Base-by-base conservation (phyloP, 1,140 invertebrate species). In the Drosophila sturtevanti region DNA sequence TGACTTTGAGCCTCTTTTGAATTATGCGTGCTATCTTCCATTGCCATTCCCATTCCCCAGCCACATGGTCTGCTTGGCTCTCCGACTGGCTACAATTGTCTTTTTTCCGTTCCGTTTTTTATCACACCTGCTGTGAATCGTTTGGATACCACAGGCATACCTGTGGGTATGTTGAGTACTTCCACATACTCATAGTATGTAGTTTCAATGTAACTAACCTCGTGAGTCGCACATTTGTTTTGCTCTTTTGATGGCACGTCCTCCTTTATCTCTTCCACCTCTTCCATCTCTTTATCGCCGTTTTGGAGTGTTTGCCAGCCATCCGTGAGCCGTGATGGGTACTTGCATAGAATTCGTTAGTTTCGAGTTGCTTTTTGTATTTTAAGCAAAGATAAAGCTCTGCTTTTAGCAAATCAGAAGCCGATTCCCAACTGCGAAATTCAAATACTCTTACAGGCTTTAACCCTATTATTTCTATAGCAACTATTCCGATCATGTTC, bases 61-160 rank as follows among this genome's bases (percentile, higher is more conserved):
- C 22, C 52, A 24, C 52, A 24, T 34, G n/a, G 38, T 51, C 34
- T 41, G 22, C 35, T 21, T 51, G 44, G 48, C 65, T 63, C 21
- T 34, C 34, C 24, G 27, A 14, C 18, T 21, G 37, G 70, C 72
- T 56, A 72, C 73, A 77, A 77, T 77, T 77, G 74, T 70, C 61
- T 71, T 38, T 54, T 59, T 64, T 31, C 77, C 65, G 31, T 31
- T 16, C 24, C 21, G 18, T 55, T 16, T 60, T 79, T 85, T 86
- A 86, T 87, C 81, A 75, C 82, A 87, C 79, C 79, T 87, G 79
- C 71, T 77, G 85, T 79, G 78, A 73, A 72, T 85, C 67, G 69
- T 61, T 35, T 75, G 72, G 65, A 75, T 76, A 76, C 72, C 72
- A 68, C 72, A 72, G 12, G 35, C 31, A 63, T 27, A 54, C 56